Conservation (phyloP, 2,888 invertebrate species). For the Apomyelois bistriatella region DNA sequence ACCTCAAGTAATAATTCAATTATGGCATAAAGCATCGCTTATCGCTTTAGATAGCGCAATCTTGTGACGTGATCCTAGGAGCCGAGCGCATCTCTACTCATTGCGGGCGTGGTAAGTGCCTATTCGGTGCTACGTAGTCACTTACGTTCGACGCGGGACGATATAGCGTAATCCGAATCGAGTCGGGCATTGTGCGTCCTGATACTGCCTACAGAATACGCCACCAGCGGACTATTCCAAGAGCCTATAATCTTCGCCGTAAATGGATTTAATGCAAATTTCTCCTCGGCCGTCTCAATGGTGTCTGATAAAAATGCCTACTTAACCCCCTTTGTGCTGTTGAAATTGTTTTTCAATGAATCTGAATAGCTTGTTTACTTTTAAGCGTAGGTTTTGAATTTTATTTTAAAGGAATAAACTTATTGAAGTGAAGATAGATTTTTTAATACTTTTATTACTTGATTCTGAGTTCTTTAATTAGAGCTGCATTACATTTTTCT, state of each 20-base stretch:
- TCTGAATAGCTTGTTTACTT: constrained; percentile 25
- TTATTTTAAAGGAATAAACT: background rate
- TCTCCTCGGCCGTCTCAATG: constrained; percentile 51
- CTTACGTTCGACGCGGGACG: constrained; percentile 55
- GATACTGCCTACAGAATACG: constrained; percentile 47
- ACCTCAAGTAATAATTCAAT: constrained; percentile 65
- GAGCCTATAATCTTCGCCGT: constrained; percentile 61
- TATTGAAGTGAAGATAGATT: background rate
- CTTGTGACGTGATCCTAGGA: constrained; percentile 58
- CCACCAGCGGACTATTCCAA: constrained; percentile 54
- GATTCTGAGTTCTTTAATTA: too few relatives aligned
- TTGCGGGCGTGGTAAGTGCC: constrained; percentile 68
- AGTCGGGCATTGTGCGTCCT: constrained; percentile 60
- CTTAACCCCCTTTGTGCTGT: constrained; percentile 49
- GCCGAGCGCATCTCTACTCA: constrained; percentile 66
- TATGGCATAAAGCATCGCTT: constrained; percentile 61
- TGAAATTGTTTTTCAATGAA: constrained; percentile 49
- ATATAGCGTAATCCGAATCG: constrained; percentile 72
- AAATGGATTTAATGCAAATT: constrained; percentile 73
- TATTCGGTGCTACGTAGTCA: constrained; percentile 68
- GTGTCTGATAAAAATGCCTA: constrained; percentile 54
- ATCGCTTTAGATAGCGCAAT: constrained; percentile 62
- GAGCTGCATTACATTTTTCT: too few relatives aligned
- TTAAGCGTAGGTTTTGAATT: constrained; percentile 2
- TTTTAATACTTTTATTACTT: background rate